phyloP scores from a whole-genome alignment of 2,797 vertebrate genomes.

The Hyperoplus immaculatus region DNA sequence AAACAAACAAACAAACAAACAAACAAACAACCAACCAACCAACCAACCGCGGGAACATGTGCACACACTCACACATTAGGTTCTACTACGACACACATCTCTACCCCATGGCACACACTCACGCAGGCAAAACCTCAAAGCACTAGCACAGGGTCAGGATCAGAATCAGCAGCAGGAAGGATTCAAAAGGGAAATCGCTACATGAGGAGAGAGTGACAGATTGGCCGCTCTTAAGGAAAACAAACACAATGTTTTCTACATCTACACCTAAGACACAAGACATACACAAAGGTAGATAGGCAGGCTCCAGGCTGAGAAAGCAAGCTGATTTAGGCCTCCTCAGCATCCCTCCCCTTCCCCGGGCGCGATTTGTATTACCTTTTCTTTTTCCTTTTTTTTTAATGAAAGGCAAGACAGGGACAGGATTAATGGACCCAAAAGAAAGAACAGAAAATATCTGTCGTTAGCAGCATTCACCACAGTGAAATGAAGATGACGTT shows the following conservation, averaged over 20 bases:
- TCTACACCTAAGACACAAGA: slow-evolving; percentile 71
- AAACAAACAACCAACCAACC: not conserved
- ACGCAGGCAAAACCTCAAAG: slow-evolving; percentile 45
- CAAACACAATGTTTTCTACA: slow-evolving; percentile 61
- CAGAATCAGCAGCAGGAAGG: slow-evolving; percentile 68
- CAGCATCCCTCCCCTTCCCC: slow-evolving; percentile 72
- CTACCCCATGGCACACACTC: slow-evolving; percentile 38
- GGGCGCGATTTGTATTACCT: slow-evolving; percentile 80
- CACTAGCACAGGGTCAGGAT: slow-evolving; percentile 56
- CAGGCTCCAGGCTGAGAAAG: slow-evolving; percentile 70
- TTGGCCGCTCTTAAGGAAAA: slow-evolving; percentile 47
- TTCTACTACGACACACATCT: slow-evolving; percentile 50
- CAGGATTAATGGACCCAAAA: slow-evolving; percentile 83
- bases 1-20: slow-evolving; percentile 23
- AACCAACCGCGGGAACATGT: not conserved
- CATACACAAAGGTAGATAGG: slow-evolving; percentile 61
- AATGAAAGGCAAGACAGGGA: slow-evolving; percentile 82
- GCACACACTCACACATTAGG: slow-evolving; percentile 55
- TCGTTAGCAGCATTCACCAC: slow-evolving; percentile 75
- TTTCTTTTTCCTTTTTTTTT: slow-evolving; percentile 86
- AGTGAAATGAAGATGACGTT: slow-evolving; percentile 82
- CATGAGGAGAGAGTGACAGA: slow-evolving; percentile 53
- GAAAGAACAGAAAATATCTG: slow-evolving; percentile 80
- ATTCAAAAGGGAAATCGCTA: slow-evolving; percentile 60
- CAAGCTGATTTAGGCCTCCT: slow-evolving; percentile 68